phyloP scores from a whole-genome alignment of 2,888 invertebrate species.

The Siphonodentalium dalli region DNA sequence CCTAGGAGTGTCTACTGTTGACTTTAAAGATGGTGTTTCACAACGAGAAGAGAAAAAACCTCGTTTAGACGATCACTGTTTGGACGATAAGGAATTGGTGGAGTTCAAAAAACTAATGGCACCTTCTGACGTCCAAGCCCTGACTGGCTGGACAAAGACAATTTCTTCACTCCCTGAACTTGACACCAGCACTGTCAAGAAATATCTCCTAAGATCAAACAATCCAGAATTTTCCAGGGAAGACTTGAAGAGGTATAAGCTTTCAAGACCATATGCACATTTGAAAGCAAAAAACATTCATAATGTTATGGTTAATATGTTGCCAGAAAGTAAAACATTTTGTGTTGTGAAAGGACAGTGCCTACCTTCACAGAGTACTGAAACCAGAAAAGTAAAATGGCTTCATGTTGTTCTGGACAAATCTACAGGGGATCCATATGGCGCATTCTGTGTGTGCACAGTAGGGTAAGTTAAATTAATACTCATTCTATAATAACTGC shows the following conservation, averaged over 20 bases:
- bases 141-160: conserved; percentile 1
- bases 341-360: conserved; percentile 10
- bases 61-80: background rate
- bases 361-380: conserved; percentile 12
- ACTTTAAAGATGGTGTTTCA: background rate
- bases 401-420: conserved; percentile 9
- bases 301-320: background rate
- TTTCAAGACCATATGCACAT: conserved; percentile 9
- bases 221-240: background rate
- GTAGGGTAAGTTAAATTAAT: conserved; percentile 15
- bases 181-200: conserved; percentile 8
- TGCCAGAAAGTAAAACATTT: conserved; percentile 2
- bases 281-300: conserved; percentile 9
- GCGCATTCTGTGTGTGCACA: conserved; percentile 18
- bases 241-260: conserved; percentile 5
- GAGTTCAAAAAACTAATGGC: conserved; percentile 8
- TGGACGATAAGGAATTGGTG: background rate
- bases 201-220: background rate
- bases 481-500: too few species aligned
- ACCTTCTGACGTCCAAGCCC: background rate
- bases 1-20: conserved; percentile 3
- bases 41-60: background rate
- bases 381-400: conserved; percentile 1
- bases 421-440: conserved; percentile 15
- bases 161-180: background rate